Base-by-base conservation (phyloP, 2,113 vertebrate species). In the Leptocoma aspasia region DNA sequence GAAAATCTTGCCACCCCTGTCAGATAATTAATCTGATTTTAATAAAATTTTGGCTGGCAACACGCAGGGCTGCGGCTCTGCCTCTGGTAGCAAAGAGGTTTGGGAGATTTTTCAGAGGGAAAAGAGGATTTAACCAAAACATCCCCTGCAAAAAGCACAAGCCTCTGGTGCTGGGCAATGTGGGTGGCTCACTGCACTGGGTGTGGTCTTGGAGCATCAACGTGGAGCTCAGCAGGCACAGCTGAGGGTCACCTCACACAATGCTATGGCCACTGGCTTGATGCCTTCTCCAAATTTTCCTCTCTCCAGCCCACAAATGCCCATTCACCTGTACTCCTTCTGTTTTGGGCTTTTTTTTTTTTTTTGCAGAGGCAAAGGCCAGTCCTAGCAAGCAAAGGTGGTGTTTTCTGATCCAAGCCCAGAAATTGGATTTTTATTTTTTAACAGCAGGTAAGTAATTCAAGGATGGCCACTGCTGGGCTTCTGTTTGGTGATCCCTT, bases 21-120 rank as follows among this genome's bases (percentile, higher is more conserved):
- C 87, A 89, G 72, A 53, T 65, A 86, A 91, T 89, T 89, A 91
- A 91, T 83, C 77, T 73, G 87, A 39, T 81, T 93, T 93, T 93
- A 86, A 92, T 86, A 72, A 92, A 42, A 77, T 69, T 89, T 77
- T n/a, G 1, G n/a, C 71, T 0, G 0, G 71, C 47, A 79, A 59
- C 68, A 41, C 0, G 0, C 49, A 26, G 59, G 39, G 63, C 49
- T 42, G 16, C 0, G 14, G 52, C 24, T 85, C 76, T 68, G 70
- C 30, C 66, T 65, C 49, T 7, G 20, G 50, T 8, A 53, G 23
- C 75, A 85, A 65, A 49, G 70, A 54, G 42, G 42, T 26, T 7
- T 0, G 0, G 70, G 57, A 71, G 27, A 24, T 56, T 86, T 79
- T 86, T 53, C 52, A 63, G 35, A 26, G 18, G 23, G 57, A 53